These are phyloP conservation scores for Zosterops hypoxanthus DNA, from an alignment of 2,113 vertebrate species.

Conservation along the genomic window DNA sequence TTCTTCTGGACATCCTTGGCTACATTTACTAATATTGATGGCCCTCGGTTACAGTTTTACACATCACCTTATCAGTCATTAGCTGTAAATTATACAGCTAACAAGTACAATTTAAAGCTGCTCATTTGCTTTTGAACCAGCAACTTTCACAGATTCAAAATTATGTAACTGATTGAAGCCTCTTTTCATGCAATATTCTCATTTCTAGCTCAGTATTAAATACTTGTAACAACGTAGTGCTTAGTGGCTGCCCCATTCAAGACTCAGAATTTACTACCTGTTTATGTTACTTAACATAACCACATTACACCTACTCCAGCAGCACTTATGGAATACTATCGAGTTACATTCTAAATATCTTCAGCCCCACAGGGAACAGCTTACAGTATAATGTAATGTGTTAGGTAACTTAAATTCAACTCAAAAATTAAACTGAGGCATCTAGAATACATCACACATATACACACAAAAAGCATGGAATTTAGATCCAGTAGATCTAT, in stretches of 20 bases:
- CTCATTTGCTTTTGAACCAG: constrained; percentile 18
- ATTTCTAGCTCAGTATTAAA: background rate
- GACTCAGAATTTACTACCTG: background rate
- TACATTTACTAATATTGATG: constrained; percentile 23
- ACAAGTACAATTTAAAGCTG: constrained; percentile 7
- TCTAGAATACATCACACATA: background rate
- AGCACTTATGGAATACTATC: constrained; percentile 48
- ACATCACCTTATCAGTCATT: background rate
- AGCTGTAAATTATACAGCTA: background rate
- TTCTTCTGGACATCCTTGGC: constrained; percentile 4
- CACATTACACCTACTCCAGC: constrained; percentile 27
- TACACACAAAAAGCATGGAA: background rate
- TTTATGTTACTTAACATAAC: constrained; percentile 49
- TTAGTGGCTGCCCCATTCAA: background rate
- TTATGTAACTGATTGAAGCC: background rate
- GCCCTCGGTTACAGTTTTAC: background rate
- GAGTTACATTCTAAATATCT: constrained; percentile 52
- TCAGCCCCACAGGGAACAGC: constrained; percentile 33
- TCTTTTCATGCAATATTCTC: background rate
- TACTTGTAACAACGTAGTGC: background rate
- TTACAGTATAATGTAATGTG: background rate
- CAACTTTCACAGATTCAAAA: background rate
- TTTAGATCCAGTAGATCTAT: background rate
- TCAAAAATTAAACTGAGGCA: background rate
- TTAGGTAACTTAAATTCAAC: background rate